Evolutionary conservation across 2,888 invertebrate species (phyloP).

Genomic region (Crematogaster levior): DNA sequence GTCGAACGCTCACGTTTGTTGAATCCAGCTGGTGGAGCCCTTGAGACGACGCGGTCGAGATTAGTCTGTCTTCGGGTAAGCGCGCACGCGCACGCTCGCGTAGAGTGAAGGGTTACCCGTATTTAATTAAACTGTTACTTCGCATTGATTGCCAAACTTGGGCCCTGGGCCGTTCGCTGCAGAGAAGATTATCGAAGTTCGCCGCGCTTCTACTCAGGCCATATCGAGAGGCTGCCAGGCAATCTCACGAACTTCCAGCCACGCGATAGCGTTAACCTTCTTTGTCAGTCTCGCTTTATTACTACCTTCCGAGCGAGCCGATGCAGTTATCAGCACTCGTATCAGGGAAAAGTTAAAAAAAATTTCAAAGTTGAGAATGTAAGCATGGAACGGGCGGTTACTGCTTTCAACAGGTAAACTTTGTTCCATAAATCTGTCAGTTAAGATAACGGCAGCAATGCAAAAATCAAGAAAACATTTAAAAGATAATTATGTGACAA

Average conservation of each 20-base stretch:
- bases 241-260: constrained; percentile 77
- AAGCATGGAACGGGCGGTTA: constrained; percentile 6
- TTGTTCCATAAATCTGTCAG: constrained; percentile 8
- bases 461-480: not conserved
- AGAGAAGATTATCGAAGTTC: constrained; percentile 79
- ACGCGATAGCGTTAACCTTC: constrained; percentile 67
- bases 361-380: not conserved
- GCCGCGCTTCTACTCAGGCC: constrained; percentile 68
- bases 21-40: constrained; percentile 59
- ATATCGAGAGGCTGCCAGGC: constrained; percentile 77
- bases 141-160: constrained; percentile 85
- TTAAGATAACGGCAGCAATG: not conserved
- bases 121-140: constrained; percentile 85
- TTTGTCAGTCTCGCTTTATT: constrained; percentile 69
- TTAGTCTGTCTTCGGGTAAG: constrained; percentile 79
- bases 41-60: constrained; percentile 70
- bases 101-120: constrained; percentile 81
- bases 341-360: constrained; percentile 7
- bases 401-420: constrained; percentile 11
- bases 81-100: constrained; percentile 44
- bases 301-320: constrained; percentile 33
- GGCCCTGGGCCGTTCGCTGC: constrained; percentile 68
- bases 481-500: not conserved
- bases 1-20: constrained; percentile 63
- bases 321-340: constrained; percentile 21